Evolutionary conservation across 2,888 invertebrate species (phyloP).

Genomic region (Callimorpha dominula): DNA sequence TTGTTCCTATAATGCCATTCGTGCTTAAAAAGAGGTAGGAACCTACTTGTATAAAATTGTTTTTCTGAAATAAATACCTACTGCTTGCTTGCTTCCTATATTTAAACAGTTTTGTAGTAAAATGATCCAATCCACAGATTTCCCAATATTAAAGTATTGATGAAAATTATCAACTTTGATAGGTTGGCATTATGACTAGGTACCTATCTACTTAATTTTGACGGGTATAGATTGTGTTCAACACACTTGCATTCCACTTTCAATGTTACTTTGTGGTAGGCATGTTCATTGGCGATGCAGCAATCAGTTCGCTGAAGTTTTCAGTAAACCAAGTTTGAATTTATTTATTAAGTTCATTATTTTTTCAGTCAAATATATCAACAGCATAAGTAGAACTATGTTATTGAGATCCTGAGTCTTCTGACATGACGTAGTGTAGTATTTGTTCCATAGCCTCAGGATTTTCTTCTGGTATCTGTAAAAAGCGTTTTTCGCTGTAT

Average conservation of each 20-base stretch:
- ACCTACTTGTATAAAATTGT: too few relatives aligned
- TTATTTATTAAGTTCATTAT: neutral
- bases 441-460: slow-evolving; percentile 80
- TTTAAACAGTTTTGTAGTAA: too few relatives aligned
- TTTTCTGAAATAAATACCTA: too few relatives aligned
- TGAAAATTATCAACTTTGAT: too few relatives aligned
- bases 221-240: too few relatives aligned
- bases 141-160: too few relatives aligned
- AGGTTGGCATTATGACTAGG: too few relatives aligned
- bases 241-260: neutral
- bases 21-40: too few relatives aligned
- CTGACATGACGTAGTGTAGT: slow-evolving; percentile 64
- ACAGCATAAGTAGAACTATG: neutral
- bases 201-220: too few relatives aligned
- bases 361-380: neutral
- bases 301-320: neutral
- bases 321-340: neutral
- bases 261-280: neutral
- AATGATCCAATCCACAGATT: too few relatives aligned
- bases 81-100: too few relatives aligned
- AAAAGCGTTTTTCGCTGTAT: slow-evolving; percentile 10
- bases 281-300: neutral
- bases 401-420: slow-evolving; percentile 22
- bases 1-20: too few relatives aligned
- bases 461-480: slow-evolving; percentile 80